These are phyloP conservation scores for Ceratina japonica DNA, from an alignment of 1,140 invertebrate species.

Conservation along the genomic window DNA sequence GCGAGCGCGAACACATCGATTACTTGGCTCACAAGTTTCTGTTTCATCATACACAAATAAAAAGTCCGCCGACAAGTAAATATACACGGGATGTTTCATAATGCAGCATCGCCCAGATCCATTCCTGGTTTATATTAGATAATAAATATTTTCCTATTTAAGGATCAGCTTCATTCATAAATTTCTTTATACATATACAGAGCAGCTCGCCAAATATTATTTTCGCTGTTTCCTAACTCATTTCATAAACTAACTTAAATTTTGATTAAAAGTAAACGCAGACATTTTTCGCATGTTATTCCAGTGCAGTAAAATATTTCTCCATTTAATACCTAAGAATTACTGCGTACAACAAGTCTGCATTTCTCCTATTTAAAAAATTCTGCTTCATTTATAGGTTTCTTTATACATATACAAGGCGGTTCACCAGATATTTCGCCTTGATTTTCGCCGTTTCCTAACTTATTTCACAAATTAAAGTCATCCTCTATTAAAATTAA, in stretches of 20 bases:
- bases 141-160: too few species aligned
- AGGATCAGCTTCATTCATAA: too few species aligned
- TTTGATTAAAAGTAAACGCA: constrained; percentile 3
- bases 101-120: background rate
- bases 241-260: background rate
- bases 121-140: too few species aligned
- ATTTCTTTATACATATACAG: background rate
- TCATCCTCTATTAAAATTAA: constrained; percentile 6
- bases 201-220: background rate
- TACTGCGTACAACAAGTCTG: too few species aligned
- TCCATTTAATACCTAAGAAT: background rate
- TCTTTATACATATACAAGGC: background rate
- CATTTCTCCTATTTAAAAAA: too few species aligned
- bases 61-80: background rate
- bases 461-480: background rate
- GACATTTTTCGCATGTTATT: background rate
- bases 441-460: background rate
- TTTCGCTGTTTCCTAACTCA: background rate
- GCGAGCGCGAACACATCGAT: background rate
- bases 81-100: background rate
- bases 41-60: background rate
- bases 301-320: background rate
- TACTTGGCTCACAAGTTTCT: background rate
- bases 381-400: too few species aligned
- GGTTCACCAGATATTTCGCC: background rate